Base-by-base conservation (phyloP, 2,888 invertebrate genomes). In the Pseudoips prasinana region DNA sequence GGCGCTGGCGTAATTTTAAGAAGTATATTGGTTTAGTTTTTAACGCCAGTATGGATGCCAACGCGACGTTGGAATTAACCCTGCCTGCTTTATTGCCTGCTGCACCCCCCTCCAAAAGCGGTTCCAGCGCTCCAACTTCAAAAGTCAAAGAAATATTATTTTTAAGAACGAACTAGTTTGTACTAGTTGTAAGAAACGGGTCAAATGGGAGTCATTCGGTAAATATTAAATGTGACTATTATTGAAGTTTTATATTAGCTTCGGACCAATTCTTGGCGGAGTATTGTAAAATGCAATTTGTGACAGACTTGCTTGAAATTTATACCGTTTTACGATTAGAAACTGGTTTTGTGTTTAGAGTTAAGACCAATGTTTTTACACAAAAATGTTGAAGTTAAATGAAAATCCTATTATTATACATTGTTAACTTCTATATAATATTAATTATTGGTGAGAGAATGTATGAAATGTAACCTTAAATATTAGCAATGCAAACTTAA, bases 1-100 rank as follows among this genome's bases (percentile, higher is more conserved):
- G 54, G 56, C 62, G 56, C 54, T 46, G 58, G 55, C 58, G 70
- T 75, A 75, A 73, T 76, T 82, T 76, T 69, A 75, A 81, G 69
- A 73, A 80, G 76, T 81, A 78, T 79, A 83, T 83, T 80, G 81
- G 81, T 75, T 80, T 81, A 81, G 81, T 82, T 83, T 81, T 80
- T 75, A 77, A 73, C 71, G 64, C 67, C 59, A 58, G 62, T 59
- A 50, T 58, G 58, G 53, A 64, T 75, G 78, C 79, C 75, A 75
- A 72, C 60, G 51, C 41, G 55, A 54, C 54, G 49, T 29, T 39
- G 34, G 72, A 73, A 74, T 77, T 77, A 82, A 73, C 71, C 66
- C 64, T 46, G 50, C 51, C 47, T 70, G 70, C 58, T 77, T 76
- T 74, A 77, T 70, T 63, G 62, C 64, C 52, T 25, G 45, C 31